Base-by-base conservation (phyloP, 1,140 invertebrate species). In the Drosophila tropicalis region DNA sequence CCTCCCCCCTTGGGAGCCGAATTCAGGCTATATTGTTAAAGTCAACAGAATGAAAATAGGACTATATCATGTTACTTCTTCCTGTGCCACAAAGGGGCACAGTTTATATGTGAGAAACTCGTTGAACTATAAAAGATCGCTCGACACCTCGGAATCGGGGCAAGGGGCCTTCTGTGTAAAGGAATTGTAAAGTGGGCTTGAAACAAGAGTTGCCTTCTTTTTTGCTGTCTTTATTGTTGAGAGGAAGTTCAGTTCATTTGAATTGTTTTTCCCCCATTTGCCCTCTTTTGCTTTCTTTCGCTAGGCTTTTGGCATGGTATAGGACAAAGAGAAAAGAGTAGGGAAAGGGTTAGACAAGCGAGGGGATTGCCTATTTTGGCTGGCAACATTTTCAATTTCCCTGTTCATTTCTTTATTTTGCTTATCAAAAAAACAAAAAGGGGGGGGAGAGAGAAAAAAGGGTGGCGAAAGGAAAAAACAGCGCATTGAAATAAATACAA, bases 331-430 rank as follows among this genome's bases (percentile, higher is more conserved):
- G 17, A 3, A 51, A 22, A 22, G n/a, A n/a, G n/a, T n/a, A n/a
- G n/a, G 2, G 9, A 22, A 9, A 9, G 6, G 44, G 44, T 17
- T 47, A 22, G 17, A 17, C 2, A 3, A 12, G 17, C 5, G 41
- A 62, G 69, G 47, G 55, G 67, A 60, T 76, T 72, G 72, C 63
- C 67, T 81, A 66, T 80, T 84, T 51, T 51, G 17, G 44, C 44
- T 51, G 44, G 44, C 44, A 51, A 51, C 44, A 51, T 51, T 51
- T 85, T 85, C 81, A 85, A 85, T 84, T 86, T 79, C 55, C 34
- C 61, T 68, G 57, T 79, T 73, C 76, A 76, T 82, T 86, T 82
- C 84, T 89, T 87, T 89, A 87, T 83, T 87, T 87, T 89, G 67
- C 84, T 87, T 87, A 89, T 87, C 84, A 69, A 71, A 17, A 4